phyloP scores from a whole-genome alignment of 2,888 invertebrate genomes.

The Cancer borealis region DNA sequence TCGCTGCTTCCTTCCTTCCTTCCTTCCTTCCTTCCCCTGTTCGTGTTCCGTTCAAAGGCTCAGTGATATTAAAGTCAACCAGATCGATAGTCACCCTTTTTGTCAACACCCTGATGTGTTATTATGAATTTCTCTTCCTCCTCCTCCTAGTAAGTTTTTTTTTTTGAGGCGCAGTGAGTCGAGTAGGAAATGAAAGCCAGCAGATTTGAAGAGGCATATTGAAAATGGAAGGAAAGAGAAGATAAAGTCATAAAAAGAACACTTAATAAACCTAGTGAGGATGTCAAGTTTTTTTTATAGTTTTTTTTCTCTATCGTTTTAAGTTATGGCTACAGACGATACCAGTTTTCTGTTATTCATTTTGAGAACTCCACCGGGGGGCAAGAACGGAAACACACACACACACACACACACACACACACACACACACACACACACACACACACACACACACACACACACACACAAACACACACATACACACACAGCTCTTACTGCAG shows the following conservation, averaged over 20 bases:
- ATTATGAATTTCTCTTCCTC: conserved; percentile 23
- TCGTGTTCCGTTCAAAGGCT: neutral
- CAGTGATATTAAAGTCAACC: neutral
- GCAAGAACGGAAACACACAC: neutral
- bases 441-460: neutral
- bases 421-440: neutral
- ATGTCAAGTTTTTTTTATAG: neutral
- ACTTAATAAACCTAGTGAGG: neutral
- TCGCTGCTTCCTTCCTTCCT: neutral
- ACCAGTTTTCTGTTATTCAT: neutral
- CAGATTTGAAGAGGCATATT: neutral
- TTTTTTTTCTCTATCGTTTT: neutral
- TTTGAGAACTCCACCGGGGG: neutral
- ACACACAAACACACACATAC: neutral
- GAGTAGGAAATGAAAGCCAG: conserved; percentile 15
- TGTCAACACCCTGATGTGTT: conserved; percentile 6
- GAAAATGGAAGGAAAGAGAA: neutral
- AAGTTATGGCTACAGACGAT: neutral
- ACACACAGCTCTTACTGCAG: neutral
- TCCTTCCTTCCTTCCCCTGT: neutral
- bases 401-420: neutral
- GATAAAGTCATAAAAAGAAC: neutral
- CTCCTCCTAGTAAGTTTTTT: neutral
- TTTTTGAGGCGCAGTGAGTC: neutral
- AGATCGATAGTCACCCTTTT: neutral